A percentile compares a stretch with the other conserved stretches of the same genome.
Evolutionary conservation across 2,888 invertebrate genomes (phyloP).

Genomic region (Hypselothyrea guttata): DNA sequence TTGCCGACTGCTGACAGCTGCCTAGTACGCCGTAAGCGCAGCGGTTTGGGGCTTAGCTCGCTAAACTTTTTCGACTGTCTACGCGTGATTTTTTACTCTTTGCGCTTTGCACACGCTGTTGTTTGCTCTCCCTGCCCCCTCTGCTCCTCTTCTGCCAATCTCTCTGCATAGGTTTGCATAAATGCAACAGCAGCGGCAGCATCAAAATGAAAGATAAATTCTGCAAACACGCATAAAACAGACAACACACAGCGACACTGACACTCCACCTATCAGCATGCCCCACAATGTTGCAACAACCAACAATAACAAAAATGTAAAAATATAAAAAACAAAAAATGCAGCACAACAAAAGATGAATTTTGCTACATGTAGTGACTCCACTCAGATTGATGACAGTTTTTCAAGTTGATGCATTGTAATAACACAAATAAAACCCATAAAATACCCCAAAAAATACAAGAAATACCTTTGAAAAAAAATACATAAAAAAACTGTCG

Average conservation of each 20-base stretch:
- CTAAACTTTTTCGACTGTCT: constrained; percentile 40
- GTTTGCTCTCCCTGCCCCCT: not conserved
- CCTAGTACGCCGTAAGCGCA: constrained; percentile 24
- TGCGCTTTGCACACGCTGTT: not conserved
- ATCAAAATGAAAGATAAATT: constrained; percentile 74
- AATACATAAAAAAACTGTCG: no score
- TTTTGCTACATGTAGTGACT: constrained; percentile 31
- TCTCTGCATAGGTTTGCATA: constrained; percentile 74
- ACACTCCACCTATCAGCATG: constrained; percentile 12
- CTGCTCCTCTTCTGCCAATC: constrained; percentile 31
- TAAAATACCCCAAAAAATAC: not conserved
- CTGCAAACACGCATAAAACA: constrained; percentile 56
- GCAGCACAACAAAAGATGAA: constrained; percentile 29
- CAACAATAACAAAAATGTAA: no score
- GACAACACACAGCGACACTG: constrained; percentile 3
- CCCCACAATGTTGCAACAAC: constrained; percentile 30
- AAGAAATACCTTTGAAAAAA: not conserved
- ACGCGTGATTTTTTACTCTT: constrained; percentile 21
- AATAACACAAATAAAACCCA: not conserved
- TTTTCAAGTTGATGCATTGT: constrained; percentile 25
- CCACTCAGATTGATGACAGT: constrained; percentile 49
- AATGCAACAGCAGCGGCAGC: constrained; percentile 44
- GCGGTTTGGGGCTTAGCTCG: constrained; percentile 24
- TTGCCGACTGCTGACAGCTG: constrained; percentile 68
- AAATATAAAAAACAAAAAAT: not conserved